Evolutionary conservation across 1,140 invertebrate genomes (phyloP).

Genomic region (Potamilus streckersoni): DNA sequence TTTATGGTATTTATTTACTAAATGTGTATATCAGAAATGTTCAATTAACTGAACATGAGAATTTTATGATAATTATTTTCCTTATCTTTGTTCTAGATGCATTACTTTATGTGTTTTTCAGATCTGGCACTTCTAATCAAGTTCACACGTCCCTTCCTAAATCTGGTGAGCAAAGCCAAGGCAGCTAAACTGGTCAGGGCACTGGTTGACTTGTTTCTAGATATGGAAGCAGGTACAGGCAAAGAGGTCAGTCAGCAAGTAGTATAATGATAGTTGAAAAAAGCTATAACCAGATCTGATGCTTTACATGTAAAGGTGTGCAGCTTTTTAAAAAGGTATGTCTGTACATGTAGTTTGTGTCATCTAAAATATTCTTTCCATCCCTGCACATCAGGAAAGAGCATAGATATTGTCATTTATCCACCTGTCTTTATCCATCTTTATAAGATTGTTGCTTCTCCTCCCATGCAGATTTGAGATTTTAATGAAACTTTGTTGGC

Average conservation of each 20-base stretch:
- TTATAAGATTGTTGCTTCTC: too few species aligned
- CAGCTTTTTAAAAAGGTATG: not conserved
- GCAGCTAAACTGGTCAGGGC: slow-evolving; percentile 97
- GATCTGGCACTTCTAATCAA: slow-evolving; percentile 94
- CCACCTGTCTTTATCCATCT: too few species aligned
- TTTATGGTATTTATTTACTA: too few species aligned
- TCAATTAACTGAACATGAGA: not conserved
- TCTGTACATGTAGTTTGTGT: too few species aligned
- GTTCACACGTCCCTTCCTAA: slow-evolving; percentile 91
- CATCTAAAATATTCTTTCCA: too few species aligned
- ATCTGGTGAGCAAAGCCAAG: slow-evolving; percentile 96
- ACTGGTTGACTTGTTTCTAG: slow-evolving; percentile 96
- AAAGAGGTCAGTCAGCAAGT: slow-evolving; percentile 73
- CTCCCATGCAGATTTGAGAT: too few species aligned
- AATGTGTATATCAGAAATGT: not conserved
- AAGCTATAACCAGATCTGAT: not conserved
- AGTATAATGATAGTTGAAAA: not conserved
- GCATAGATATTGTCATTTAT: too few species aligned
- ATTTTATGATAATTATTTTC: not conserved
- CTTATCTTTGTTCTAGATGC: not conserved
- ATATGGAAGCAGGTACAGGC: slow-evolving; percentile 93
- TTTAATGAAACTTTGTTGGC: too few species aligned
- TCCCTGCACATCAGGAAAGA: too few species aligned
- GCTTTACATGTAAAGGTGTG: not conserved
- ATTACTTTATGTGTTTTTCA: slow-evolving; percentile 40